Evolutionary conservation across 2,888 invertebrate genomes (phyloP).

Genomic region (Mimas tiliae): DNA sequence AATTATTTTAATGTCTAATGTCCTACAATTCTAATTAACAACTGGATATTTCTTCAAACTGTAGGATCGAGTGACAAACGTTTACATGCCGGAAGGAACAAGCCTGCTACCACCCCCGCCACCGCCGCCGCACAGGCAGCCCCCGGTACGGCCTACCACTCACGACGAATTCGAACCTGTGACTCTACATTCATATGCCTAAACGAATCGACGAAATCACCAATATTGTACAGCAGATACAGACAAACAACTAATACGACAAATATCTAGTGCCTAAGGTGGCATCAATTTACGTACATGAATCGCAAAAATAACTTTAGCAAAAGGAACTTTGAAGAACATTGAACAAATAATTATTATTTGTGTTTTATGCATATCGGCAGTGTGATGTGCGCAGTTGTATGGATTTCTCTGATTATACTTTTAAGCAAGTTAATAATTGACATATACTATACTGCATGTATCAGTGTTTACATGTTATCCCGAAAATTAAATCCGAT

Average conservation of each 20-base stretch:
- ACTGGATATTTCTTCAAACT: constrained; percentile 12
- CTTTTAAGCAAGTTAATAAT: neutral
- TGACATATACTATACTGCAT: constrained; percentile 4
- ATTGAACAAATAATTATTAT: constrained; percentile 15
- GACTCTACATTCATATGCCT: constrained; percentile 81
- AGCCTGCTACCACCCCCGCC: constrained; percentile 88
- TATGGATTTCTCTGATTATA: constrained; percentile 16
- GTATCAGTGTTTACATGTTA: neutral
- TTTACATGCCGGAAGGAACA: constrained; percentile 88
- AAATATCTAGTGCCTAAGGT: neutral
- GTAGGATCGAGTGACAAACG: constrained; percentile 86
- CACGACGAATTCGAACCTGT: constrained; percentile 87
- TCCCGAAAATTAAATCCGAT: neutral
- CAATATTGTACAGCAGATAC: constrained; percentile 15
- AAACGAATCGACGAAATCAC: constrained; percentile 38
- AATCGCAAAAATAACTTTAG: neutral
- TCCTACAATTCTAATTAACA: neutral
- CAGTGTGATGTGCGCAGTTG: constrained; percentile 33
- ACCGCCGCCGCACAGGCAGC: constrained; percentile 80
- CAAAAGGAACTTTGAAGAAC: neutral
- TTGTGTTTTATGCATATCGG: constrained; percentile 30
- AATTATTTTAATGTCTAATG: too few species aligned
- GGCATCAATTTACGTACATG: neutral
- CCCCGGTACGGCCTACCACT: constrained; percentile 81
- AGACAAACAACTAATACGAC: neutral